Evolutionary conservation across 2,797 vertebrate species (phyloP).

Genomic region (Chaenodraco wilsoni): DNA sequence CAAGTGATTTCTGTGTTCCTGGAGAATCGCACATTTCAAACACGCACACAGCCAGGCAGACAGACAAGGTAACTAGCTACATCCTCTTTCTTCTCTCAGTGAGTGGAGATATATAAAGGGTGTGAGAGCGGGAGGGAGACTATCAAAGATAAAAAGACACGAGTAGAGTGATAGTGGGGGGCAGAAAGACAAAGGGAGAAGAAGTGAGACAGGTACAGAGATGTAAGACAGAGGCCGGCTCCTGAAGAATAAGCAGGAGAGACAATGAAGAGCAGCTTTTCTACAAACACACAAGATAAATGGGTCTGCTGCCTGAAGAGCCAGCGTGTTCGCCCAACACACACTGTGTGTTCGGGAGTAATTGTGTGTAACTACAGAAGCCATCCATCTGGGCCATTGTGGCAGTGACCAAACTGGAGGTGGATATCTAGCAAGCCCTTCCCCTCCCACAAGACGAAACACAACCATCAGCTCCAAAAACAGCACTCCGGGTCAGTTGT

Average conservation of each 20-base stretch:
- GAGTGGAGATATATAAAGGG: constrained; percentile 43
- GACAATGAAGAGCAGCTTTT: constrained; percentile 69
- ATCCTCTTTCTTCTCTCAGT: constrained; percentile 70
- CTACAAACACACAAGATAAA: constrained; percentile 69
- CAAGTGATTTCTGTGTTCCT: constrained; percentile 20
- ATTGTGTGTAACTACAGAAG: constrained; percentile 50
- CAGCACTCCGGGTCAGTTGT: constrained; percentile 51
- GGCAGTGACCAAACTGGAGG: constrained; percentile 53
- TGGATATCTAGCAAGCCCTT: constrained; percentile 33
- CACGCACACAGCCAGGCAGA: constrained; percentile 11
- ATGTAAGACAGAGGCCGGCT: constrained; percentile 53
- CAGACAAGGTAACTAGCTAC: constrained; percentile 48
- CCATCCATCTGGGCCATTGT: constrained; percentile 63
- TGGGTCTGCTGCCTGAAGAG: constrained; percentile 66
- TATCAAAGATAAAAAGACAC: constrained; percentile 56
- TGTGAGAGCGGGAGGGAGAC: constrained; percentile 40
- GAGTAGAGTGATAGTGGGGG: constrained; percentile 21
- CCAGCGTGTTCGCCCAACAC: constrained; percentile 40
- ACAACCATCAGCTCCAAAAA: constrained; percentile 36
- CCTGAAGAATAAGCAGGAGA: constrained; percentile 61
- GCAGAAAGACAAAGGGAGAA: constrained; percentile 51
- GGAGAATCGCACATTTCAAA: constrained; percentile 18
- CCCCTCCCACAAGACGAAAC: constrained; percentile 25
- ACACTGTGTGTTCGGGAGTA: constrained; percentile 21
- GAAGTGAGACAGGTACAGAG: constrained; percentile 40